A percentile compares a stretch with the other conserved stretches of the same genome.
Conservation (phyloP, 2,113 vertebrate genomes). For the Alaudala cheleensis region DNA sequence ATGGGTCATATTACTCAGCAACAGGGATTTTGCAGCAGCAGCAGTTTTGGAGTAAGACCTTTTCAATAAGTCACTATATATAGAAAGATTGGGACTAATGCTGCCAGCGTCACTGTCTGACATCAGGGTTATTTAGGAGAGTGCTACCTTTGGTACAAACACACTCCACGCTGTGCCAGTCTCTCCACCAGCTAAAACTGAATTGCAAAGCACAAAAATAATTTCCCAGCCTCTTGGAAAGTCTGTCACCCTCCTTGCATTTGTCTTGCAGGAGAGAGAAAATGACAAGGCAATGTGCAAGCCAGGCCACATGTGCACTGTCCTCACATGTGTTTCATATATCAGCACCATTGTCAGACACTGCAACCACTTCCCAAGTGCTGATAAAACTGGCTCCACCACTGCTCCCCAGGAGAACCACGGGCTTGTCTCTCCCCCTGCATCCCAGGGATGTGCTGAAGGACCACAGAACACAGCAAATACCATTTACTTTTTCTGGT, state of each 20-base stretch:
- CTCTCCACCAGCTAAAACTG: background rate
- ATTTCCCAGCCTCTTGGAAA: background rate
- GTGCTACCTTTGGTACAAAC: background rate
- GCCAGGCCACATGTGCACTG: background rate
- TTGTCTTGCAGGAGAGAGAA: constrained; percentile 19
- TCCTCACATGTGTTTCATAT: constrained; percentile 5
- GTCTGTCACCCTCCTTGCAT: background rate
- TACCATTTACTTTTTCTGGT: background rate
- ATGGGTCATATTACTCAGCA: constrained; percentile 74
- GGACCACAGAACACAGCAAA: background rate
- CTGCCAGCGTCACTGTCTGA: background rate
- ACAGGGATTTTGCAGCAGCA: constrained; percentile 65
- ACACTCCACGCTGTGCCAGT: background rate
- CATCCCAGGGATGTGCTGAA: background rate
- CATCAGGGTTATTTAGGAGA: constrained; percentile 41
- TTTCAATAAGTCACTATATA: constrained; percentile 56
- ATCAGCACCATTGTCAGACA: background rate
- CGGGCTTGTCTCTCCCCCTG: background rate
- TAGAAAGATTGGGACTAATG: constrained; percentile 34
- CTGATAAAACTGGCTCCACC: background rate
- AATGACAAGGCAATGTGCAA: background rate
- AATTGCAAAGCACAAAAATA: background rate
- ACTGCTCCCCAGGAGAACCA: background rate
- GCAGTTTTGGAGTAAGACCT: constrained; percentile 71
- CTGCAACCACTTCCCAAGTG: background rate